A percentile compares a stretch with the other conserved stretches of the same genome.
phyloP scores from a whole-genome alignment of 30 jellyfish, hydroid and myxozoan genomes.

The Turritopsis dohrnii region DNA sequence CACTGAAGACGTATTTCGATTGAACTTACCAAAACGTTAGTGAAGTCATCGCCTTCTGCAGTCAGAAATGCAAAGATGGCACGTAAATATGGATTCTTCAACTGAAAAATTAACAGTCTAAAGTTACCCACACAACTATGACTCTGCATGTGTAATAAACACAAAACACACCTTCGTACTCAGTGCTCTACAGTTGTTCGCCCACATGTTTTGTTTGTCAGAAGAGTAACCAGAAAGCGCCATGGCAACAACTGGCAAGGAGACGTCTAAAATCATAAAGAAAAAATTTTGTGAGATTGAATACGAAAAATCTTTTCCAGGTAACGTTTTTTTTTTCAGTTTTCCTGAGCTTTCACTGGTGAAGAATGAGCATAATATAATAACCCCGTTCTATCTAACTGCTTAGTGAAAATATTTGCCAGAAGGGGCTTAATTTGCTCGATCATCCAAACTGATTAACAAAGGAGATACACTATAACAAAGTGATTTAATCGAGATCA shows the following conservation, averaged over 20 bases:
- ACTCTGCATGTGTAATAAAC: not conserved
- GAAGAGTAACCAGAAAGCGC: conserved; percentile 85
- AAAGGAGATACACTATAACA: too few species aligned
- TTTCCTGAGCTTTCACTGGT: too few species aligned
- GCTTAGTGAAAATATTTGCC: too few species aligned
- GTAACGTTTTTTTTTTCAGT: too few species aligned
- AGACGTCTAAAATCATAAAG: conserved; percentile 34
- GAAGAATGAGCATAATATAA: too few species aligned
- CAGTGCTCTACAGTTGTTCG: conserved; percentile 60
- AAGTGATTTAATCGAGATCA: too few species aligned
- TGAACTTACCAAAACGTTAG: conserved; percentile 54
- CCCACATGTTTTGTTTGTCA: conserved; percentile 64
- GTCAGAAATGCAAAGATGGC: conserved; percentile 92
- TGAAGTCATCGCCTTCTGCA: conserved; percentile 67
- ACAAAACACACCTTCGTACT: conserved; percentile 61
- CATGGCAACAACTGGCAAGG: conserved; percentile 86
- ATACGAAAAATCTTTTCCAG: too few species aligned
- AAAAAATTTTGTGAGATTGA: too few species aligned
- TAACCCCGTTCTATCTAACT: too few species aligned
- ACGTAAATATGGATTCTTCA: conserved; percentile 78
- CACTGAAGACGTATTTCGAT: not conserved
- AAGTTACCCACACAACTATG: too few species aligned
- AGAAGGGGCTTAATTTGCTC: too few species aligned
- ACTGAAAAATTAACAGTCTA: conserved; percentile 14
- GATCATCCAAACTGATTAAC: too few species aligned